Conservation (phyloP, 2,797 vertebrate species). For the Aldrovandia affinis region DNA sequence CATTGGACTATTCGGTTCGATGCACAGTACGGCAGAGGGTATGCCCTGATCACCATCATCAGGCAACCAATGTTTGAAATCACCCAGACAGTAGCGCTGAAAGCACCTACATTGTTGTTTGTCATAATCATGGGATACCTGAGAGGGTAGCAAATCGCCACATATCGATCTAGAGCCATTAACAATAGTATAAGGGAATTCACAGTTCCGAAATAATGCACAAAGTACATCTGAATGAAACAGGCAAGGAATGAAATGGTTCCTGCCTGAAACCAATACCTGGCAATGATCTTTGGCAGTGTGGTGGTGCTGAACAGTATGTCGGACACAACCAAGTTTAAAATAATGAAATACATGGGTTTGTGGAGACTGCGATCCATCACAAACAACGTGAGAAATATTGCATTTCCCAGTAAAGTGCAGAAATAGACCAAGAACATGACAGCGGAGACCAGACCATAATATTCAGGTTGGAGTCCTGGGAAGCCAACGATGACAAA, state of each 20-base stretch:
- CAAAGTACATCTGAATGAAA: conserved; percentile 69
- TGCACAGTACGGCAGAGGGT: conserved; percentile 60
- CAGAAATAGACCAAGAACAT: conserved; percentile 61
- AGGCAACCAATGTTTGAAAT: conserved; percentile 12
- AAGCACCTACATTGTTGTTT: conserved; percentile 46
- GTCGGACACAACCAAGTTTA: conserved; percentile 63
- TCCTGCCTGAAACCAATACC: conserved; percentile 67
- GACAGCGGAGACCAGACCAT: conserved; percentile 48
- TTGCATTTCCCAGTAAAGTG: conserved; percentile 63
- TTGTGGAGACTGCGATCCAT: conserved; percentile 62
- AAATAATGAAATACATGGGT: conserved; percentile 65
- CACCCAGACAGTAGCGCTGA: conserved; percentile 55
- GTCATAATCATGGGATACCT: conserved; percentile 66
- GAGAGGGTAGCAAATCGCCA: conserved; percentile 67
- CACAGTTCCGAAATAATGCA: conserved; percentile 65
- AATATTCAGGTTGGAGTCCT: conserved; percentile 59
- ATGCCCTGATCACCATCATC: conserved; percentile 59
- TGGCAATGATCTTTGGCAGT: conserved; percentile 71
- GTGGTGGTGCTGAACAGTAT: conserved; percentile 68
- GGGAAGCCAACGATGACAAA: conserved; percentile 73
- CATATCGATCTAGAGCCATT: conserved; percentile 71
- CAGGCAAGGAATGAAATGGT: conserved; percentile 64
- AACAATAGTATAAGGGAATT: conserved; percentile 62
- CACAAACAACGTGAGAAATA: conserved; percentile 58
- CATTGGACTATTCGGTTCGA: conserved; percentile 62